phyloP scores from a whole-genome alignment of 2,797 vertebrate species.

The Acanthurus tractus region DNA sequence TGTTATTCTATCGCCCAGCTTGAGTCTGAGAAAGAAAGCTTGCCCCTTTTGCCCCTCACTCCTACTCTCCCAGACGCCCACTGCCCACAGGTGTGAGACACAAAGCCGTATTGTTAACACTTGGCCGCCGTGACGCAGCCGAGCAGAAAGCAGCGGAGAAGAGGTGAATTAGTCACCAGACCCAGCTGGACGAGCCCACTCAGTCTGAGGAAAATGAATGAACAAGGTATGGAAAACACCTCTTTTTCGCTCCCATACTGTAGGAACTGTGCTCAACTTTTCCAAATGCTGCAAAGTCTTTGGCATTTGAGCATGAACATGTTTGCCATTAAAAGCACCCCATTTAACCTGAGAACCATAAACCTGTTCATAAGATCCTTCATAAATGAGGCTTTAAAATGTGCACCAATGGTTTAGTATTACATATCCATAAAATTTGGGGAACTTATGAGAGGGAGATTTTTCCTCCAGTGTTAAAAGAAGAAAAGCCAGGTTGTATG shows the following conservation, averaged over 20 bases:
- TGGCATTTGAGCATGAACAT: slow-evolving; percentile 37
- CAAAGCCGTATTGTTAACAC: slow-evolving; percentile 75
- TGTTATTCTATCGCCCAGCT: slow-evolving; percentile 38
- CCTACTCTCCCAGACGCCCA: slow-evolving; percentile 51
- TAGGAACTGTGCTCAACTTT: slow-evolving; percentile 45
- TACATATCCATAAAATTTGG: background rate
- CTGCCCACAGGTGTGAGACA: slow-evolving; percentile 74
- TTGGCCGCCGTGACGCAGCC: slow-evolving; percentile 47
- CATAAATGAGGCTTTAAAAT: slow-evolving; percentile 20
- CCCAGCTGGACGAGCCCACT: slow-evolving; percentile 54
- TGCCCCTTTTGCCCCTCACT: slow-evolving; percentile 44
- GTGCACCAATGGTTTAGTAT: background rate
- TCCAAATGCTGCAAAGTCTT: slow-evolving; percentile 47
- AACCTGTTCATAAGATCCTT: slow-evolving; percentile 28
- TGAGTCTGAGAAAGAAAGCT: slow-evolving; percentile 35
- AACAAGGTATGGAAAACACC: slow-evolving; percentile 54
- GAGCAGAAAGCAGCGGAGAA: slow-evolving; percentile 43
- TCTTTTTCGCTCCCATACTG: slow-evolving; percentile 8
- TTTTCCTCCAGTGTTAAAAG: background rate
- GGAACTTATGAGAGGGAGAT: background rate
- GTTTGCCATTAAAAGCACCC: slow-evolving; percentile 34
- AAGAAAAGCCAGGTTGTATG: too few species aligned
- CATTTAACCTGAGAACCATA: slow-evolving; percentile 5
- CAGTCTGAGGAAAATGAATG: slow-evolving; percentile 50
- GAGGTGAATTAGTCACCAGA: slow-evolving; percentile 62